These are phyloP conservation scores for Pterophyllum scalare DNA, from an alignment of 2,113 vertebrate genomes.

Conservation along the genomic window DNA sequence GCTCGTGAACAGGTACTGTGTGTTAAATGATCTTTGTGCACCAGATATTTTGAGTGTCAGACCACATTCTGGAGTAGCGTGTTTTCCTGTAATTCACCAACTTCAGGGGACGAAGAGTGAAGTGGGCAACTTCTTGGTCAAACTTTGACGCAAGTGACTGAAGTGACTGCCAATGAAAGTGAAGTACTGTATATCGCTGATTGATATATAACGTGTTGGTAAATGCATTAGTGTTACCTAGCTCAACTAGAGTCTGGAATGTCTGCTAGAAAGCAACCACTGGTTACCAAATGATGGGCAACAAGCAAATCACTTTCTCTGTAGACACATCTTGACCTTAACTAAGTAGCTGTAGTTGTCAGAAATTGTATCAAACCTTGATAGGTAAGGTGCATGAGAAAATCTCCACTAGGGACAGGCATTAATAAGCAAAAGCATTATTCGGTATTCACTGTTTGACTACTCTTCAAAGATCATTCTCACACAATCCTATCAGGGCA, in stretches of 20 bases:
- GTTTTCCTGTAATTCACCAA: neutral
- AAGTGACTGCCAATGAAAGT: neutral
- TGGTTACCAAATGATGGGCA: neutral
- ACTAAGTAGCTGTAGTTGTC: neutral
- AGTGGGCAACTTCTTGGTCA: neutral
- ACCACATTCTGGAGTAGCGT: neutral
- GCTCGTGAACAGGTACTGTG: neutral
- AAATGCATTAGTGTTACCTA: neutral
- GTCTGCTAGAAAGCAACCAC: neutral
- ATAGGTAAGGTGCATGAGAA: neutral
- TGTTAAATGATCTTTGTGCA: conserved; percentile 10
- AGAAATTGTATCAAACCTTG: neutral
- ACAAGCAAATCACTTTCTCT: neutral
- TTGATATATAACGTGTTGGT: neutral
- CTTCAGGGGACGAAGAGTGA: neutral
- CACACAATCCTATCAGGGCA: neutral
- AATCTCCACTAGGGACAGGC: no score
- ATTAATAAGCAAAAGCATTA: no score
- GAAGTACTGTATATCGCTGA: neutral
- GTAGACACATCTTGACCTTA: neutral
- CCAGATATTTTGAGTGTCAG: neutral
- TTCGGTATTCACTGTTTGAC: neutral
- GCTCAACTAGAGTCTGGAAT: neutral
- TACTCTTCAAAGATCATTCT: neutral
- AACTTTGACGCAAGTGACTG: neutral